Evolutionary conservation across 2,888 invertebrate genomes (phyloP).

Genomic region (Macrosoma leucophasiata): DNA sequence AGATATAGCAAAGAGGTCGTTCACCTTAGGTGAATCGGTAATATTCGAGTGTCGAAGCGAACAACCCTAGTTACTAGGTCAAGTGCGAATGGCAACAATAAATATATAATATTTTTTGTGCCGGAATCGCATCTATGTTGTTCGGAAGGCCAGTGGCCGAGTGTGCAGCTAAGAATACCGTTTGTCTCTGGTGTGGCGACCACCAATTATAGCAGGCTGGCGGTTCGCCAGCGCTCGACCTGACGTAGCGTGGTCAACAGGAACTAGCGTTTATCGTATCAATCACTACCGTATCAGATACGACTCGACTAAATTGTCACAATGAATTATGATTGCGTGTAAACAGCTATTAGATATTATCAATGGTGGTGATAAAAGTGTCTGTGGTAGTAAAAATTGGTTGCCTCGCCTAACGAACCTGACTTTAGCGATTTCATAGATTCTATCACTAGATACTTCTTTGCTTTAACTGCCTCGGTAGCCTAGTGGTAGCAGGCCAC

Average conservation of each 20-base stretch:
- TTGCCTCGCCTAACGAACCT: too few relatives aligned
- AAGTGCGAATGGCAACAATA: constrained; percentile 55
- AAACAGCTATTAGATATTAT: too few relatives aligned
- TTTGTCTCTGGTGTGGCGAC: constrained; percentile 77
- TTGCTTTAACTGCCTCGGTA: too few relatives aligned
- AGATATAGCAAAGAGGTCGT: constrained; percentile 35
- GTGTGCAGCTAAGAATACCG: constrained; percentile 80
- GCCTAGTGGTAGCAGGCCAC: too few relatives aligned
- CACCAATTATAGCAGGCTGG: constrained; percentile 94
- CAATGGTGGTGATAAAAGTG: too few relatives aligned
- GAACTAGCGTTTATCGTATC: constrained; percentile 60
- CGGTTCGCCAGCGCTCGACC: constrained; percentile 78
- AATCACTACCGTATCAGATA: constrained; percentile 40
- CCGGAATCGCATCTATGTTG: constrained; percentile 41
- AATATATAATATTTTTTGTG: constrained; percentile 45
- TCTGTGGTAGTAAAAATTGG: too few relatives aligned
- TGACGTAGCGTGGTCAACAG: constrained; percentile 50
- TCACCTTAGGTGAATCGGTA: constrained; percentile 32
- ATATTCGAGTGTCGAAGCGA: constrained; percentile 26
- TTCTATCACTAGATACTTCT: too few relatives aligned
- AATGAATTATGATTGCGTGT: too few relatives aligned
- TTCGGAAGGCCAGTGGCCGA: constrained; percentile 69
- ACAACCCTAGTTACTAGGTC: constrained; percentile 60
- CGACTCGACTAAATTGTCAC: too few relatives aligned
- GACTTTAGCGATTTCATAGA: too few relatives aligned